A percentile compares a stretch with the other conserved stretches of the same genome.
These are phyloP conservation scores for Nannobrachium achirus DNA, from an alignment of 2,113 vertebrate genomes.

Conservation along the genomic window DNA sequence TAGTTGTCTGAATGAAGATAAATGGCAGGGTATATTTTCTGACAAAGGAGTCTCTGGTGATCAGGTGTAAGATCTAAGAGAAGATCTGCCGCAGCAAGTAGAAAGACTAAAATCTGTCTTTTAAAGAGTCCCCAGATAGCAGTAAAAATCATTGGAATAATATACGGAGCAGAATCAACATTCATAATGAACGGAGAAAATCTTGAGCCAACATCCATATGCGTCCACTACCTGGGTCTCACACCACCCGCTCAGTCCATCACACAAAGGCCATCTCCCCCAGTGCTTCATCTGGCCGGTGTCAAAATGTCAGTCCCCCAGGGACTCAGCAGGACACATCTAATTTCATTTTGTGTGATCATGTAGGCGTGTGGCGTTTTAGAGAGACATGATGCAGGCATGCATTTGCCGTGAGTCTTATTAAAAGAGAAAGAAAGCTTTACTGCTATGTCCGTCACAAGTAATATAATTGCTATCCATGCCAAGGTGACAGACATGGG, in stretches of 20 bases:
- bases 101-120: neutral
- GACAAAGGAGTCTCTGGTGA: slow-evolving; percentile 42
- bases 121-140: slow-evolving; percentile 4
- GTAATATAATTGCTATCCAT: slow-evolving; percentile 34
- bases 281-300: slow-evolving; percentile 61
- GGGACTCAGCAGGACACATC: slow-evolving; percentile 50
- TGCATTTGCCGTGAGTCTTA: slow-evolving; percentile 28
- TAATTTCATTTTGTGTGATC: slow-evolving; percentile 59
- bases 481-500: slow-evolving; percentile 11
- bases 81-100: neutral
- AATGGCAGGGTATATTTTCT: slow-evolving; percentile 28
- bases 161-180: slow-evolving; percentile 34
- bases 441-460: slow-evolving; percentile 32
- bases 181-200: slow-evolving; percentile 38
- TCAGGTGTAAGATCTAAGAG: slow-evolving; percentile 26
- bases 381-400: slow-evolving; percentile 8
- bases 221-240: slow-evolving; percentile 30
- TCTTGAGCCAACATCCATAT: slow-evolving; percentile 37
- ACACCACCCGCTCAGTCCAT: slow-evolving; percentile 27
- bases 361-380: neutral
- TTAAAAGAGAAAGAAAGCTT: slow-evolving; percentile 16
- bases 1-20: slow-evolving; percentile 53
- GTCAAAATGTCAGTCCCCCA: slow-evolving; percentile 62
- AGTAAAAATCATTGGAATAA: neutral
- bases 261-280: slow-evolving; percentile 35